Conservation (phyloP, 1,140 invertebrate species). For the Drosophila lacertosa region DNA sequence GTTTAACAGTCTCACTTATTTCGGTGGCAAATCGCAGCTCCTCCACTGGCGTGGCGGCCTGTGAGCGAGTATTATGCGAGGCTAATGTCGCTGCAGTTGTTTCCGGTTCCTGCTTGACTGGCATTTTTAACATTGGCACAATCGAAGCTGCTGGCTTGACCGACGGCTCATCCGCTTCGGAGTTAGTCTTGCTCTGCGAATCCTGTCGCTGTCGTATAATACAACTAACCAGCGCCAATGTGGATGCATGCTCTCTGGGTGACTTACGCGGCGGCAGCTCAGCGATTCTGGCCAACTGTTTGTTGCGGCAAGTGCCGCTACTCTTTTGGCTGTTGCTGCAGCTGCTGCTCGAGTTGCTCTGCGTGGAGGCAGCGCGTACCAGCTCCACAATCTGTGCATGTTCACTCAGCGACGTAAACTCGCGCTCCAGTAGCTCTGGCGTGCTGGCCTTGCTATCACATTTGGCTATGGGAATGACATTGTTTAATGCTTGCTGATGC, state of each 20-base stretch:
- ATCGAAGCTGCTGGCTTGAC: neutral
- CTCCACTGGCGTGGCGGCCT: slow-evolving; percentile 72
- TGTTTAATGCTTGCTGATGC: slow-evolving; percentile 33
- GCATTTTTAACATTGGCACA: slow-evolving; percentile 34
- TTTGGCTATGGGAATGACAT: slow-evolving; percentile 55
- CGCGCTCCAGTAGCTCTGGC: slow-evolving; percentile 66
- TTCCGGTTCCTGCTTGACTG: slow-evolving; percentile 51
- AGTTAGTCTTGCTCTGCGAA: slow-evolving; percentile 77
- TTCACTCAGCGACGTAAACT: slow-evolving; percentile 60
- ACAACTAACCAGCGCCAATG: slow-evolving; percentile 91
- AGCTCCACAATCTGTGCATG: slow-evolving; percentile 56
- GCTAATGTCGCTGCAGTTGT: slow-evolving; percentile 8
- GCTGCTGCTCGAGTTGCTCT: slow-evolving; percentile 55
- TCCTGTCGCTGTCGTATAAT: slow-evolving; percentile 86
- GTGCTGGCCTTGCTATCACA: slow-evolving; percentile 81
- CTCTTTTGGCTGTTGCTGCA: slow-evolving; percentile 64
- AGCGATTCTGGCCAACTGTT: slow-evolving; percentile 78
- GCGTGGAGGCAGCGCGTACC: slow-evolving; percentile 61
- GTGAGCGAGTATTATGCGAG: slow-evolving; percentile 63
- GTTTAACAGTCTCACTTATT: slow-evolving; percentile 78
- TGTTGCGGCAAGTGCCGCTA: slow-evolving; percentile 62
- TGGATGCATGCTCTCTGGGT: slow-evolving; percentile 93
- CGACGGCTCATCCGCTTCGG: slow-evolving; percentile 67
- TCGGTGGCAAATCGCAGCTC: slow-evolving; percentile 79
- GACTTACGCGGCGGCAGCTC: slow-evolving; percentile 91